Evolutionary conservation across 1,140 invertebrate species (phyloP).

Genomic region (Probaryconus sp.): DNA sequence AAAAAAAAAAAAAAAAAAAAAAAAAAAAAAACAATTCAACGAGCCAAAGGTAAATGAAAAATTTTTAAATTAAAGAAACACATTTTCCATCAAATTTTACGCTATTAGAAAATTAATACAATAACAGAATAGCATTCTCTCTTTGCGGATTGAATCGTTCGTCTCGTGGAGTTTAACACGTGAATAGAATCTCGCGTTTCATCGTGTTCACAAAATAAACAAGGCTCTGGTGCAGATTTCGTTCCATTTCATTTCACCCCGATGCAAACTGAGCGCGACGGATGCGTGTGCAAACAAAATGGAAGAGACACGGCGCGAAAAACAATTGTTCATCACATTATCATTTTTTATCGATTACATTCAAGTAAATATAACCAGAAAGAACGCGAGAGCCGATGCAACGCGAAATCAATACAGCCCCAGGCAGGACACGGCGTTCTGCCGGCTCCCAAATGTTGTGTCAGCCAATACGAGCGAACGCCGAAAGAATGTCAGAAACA

Average conservation of each 20-base stretch:
- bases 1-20: no score
- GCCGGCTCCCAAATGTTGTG: slow-evolving; percentile 48
- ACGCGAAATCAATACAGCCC: slow-evolving; percentile 54
- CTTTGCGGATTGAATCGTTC: no score
- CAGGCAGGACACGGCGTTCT: slow-evolving; percentile 8
- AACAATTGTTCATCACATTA: slow-evolving; percentile 36
- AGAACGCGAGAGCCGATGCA: slow-evolving; percentile 25
- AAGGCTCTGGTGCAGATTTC: slow-evolving; percentile 29
- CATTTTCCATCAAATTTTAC: no score
- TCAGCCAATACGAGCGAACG: slow-evolving; percentile 39
- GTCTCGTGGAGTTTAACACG: background rate
- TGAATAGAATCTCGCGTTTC: slow-evolving; percentile 33
- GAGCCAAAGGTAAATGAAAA: no score
- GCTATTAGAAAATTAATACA: no score
- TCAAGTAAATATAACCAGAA: slow-evolving; percentile 36
- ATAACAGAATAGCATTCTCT: no score
- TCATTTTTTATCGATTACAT: slow-evolving; percentile 48
- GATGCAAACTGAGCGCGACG: slow-evolving; percentile 27
- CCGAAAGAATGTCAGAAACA: slow-evolving; percentile 50
- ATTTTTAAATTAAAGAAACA: no score
- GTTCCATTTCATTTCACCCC: slow-evolving; percentile 38
- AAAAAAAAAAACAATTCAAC: no score
- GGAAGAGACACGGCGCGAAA: slow-evolving; percentile 10
- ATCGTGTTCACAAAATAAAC: slow-evolving; percentile 27
- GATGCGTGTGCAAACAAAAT: slow-evolving; percentile 22